Conservation (phyloP, 2,797 vertebrate genomes). For the Myotis pilosus region DNA sequence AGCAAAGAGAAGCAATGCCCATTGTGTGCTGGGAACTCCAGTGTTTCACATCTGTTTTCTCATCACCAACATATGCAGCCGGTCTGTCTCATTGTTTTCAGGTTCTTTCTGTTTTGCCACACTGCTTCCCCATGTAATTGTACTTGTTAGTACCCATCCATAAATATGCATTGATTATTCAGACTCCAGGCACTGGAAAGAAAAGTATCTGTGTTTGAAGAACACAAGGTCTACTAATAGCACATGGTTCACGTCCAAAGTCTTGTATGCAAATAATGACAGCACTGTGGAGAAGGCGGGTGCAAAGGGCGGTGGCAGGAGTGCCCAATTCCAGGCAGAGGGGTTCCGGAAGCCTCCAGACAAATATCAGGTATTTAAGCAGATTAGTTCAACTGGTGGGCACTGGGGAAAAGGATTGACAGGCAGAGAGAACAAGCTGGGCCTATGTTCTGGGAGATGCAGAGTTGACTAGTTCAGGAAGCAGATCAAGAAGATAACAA, state of each 20-base stretch:
- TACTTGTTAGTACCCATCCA: conserved; percentile 22
- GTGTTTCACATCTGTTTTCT: neutral
- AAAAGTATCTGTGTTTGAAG: neutral
- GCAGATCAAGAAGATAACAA: neutral
- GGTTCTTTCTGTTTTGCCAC: neutral
- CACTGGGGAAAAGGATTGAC: neutral
- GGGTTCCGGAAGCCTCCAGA: neutral
- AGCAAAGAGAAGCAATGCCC: neutral
- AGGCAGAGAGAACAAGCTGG: neutral
- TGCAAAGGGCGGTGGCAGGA: neutral
- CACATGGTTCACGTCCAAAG: neutral
- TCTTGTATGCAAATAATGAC: neutral
- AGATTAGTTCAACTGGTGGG: neutral
- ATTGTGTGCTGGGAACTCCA: neutral
- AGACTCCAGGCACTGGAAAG: neutral
- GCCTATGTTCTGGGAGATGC: neutral
- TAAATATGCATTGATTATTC: conserved; percentile 7
- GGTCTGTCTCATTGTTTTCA: neutral
- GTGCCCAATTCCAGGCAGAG: neutral
- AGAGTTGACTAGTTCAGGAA: neutral
- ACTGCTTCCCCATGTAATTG: neutral
- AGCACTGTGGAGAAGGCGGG: neutral
- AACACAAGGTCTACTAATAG: neutral
- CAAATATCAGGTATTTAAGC: neutral
- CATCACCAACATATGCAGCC: neutral